Conservation (phyloP, 2,797 vertebrate species). For the Platyrinchus mystaceus region DNA sequence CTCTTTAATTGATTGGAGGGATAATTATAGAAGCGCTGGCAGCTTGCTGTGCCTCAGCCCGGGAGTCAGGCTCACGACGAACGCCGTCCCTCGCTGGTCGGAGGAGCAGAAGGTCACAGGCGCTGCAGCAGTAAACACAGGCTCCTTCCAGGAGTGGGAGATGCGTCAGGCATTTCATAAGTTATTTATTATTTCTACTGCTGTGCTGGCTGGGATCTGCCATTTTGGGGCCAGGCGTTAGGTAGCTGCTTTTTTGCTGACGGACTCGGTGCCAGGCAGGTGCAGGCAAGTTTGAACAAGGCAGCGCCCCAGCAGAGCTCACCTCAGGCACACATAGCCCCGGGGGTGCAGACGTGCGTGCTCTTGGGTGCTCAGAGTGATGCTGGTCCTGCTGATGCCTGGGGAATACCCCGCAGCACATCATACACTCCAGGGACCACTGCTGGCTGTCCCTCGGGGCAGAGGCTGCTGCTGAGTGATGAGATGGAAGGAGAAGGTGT, state of each 20-base stretch:
- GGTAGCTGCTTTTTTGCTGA: neutral
- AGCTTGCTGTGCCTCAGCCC: neutral
- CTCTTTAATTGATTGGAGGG: conserved; percentile 22
- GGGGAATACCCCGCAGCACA: rapidly evolving
- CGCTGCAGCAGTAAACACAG: neutral
- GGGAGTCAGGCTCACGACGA: neutral
- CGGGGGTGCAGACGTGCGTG: neutral
- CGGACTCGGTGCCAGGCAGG: neutral
- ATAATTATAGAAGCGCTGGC: neutral
- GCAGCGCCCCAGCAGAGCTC: neutral
- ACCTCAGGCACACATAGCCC: rapidly evolving
- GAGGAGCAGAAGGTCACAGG: conserved; percentile 8
- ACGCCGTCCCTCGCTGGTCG: rapidly evolving
- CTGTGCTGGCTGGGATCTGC: neutral
- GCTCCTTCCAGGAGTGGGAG: neutral
- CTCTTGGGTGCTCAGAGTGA: neutral
- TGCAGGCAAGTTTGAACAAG: neutral
- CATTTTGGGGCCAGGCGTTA: neutral
- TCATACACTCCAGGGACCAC: neutral
- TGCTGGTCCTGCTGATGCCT: neutral
- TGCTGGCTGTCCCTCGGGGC: neutral
- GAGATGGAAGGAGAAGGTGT: neutral
- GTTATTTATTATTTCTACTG: conserved; percentile 8
- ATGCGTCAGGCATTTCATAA: neutral
- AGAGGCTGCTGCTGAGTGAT: neutral